Base-by-base conservation (phyloP, 2,113 vertebrate species). In the Physeter macrocephalus region DNA sequence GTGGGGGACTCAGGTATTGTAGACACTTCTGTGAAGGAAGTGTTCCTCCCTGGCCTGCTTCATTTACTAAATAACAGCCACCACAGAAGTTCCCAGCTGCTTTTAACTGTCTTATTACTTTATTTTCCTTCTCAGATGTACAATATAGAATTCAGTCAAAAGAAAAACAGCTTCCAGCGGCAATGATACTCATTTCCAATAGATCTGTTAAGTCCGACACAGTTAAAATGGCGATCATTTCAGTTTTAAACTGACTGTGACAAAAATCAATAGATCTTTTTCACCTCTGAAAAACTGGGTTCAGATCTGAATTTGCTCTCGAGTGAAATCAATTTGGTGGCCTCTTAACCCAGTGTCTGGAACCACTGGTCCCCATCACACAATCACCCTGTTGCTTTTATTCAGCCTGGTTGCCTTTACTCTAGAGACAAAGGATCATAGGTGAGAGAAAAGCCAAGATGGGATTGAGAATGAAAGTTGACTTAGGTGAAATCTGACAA, bases 291-390 rank as follows among this genome's bases (percentile, higher is more conserved):
- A 98, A 98, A 98, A 97, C 97, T 97, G 96, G 95, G 97, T 97
- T 97, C 98, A 98, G 93, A 97, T 97, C 98, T 98, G 97, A 98
- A 98, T 98, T 98, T 98, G 97, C 97, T 98, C 98, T 97, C 97
- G 93, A 95, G 97, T 96, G 96, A 97, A 98, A 98, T 98, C 97
- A 97, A 97, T 98, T 98, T 97, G 89, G 97, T 96, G 98, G 94
- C 97, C 97, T 98, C 95, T 98, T 96, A 98, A 97, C 97, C 97
- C 93, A 97, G 62, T 96, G 97, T 98, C 97, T 98, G 86, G 92
- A 98, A 90, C 92, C 97, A 97, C 95, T 97, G 96, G 97, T 97
- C 97, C 96, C 97, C 98, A 95, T 97, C 97, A 96, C 88, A 95
- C 95, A 95, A 95, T 97, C 96, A 92, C 94, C 95, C 96, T 90